Conservation (phyloP, 35 echinoderm and acorn worm species). For the Apostichopus californicus region DNA sequence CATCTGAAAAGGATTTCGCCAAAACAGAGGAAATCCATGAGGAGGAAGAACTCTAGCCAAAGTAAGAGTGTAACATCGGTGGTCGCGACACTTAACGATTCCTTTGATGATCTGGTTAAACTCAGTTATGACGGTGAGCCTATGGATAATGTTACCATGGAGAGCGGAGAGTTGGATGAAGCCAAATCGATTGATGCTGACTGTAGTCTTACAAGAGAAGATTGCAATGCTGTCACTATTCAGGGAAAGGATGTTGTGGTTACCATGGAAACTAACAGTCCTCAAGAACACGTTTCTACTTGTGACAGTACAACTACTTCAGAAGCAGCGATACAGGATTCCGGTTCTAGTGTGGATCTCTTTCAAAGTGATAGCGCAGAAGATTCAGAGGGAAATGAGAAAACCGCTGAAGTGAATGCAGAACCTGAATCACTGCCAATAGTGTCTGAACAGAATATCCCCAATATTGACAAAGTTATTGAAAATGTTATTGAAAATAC, state of each 20-base stretch:
- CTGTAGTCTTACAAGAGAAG: neutral
- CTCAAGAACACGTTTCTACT: neutral
- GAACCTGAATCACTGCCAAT: neutral
- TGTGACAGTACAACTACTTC: neutral
- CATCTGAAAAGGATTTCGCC: neutral
- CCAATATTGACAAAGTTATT: neutral
- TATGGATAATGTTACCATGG: neutral
- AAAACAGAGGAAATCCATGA: neutral
- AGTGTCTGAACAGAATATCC: neutral
- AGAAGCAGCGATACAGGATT: neutral
- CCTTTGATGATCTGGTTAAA: neutral
- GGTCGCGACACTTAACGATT: neutral
- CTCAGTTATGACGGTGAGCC: too few relatives aligned
- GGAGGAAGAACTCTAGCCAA: neutral
- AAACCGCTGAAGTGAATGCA: neutral
- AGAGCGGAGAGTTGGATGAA: neutral
- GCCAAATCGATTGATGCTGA: neutral
- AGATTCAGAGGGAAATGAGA: neutral
- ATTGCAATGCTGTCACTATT: neutral
- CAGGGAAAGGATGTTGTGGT: neutral
- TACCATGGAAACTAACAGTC: neutral
- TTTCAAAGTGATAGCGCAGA: conserved; percentile 1
- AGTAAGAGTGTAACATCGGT: neutral
- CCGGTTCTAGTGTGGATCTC: neutral
- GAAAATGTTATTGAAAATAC: neutral